Evolutionary conservation across 2,113 vertebrate genomes (phyloP), one percentile per base, ranked within the genome.

Genomic region (Gnathonemus longibarbis): DNA sequence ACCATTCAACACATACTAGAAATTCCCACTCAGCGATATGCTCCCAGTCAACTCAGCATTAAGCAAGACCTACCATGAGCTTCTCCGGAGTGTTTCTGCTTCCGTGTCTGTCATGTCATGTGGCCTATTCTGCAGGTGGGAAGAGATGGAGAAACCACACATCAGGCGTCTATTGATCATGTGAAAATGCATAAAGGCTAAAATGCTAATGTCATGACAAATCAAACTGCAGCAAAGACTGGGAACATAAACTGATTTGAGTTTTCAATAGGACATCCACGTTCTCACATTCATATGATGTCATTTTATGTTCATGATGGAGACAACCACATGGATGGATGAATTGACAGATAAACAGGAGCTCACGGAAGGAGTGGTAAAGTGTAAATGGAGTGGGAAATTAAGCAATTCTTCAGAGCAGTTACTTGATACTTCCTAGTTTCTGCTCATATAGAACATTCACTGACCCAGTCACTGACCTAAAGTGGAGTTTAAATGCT

Each of bases 61-160:
- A 42, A 80, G 5, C 27, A 42, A 39, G n/a, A 90, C 95, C 88
- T 94, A 96, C 96, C 96, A 95, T 1, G 95, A 94, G 50, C 94
- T 94, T 80, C 94, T 91, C 19, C 93, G 92, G 46, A 95, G 92
- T 89, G 92, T 90, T 90, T 96, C 96, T 0, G 85, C 89, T 21
- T 96, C 95, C 0, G 70, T 58, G 49, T 96, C 95, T 0, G 91
- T 87, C 11, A 86, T 80, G 1, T 95, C 94, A 31, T 92, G 93
- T 7, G 91, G 35, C 94, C 95, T 95, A 66, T 91, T 53, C 96
- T 96, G 93, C 84, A 80, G 27, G 15, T 27, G 52, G 48, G 89
- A 53, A 89, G 89, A 49, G 0, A 90, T 19, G 31, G 7, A 39
- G 90, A 9, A 2, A 90, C 19, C 88, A 27, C 74, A 15, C 0